Percentiles rank a stretch among this genome's conserved stretches.
Evolutionary conservation across 2,888 invertebrate genomes (phyloP).

Genomic region (Opisthograptis luteolata): DNA sequence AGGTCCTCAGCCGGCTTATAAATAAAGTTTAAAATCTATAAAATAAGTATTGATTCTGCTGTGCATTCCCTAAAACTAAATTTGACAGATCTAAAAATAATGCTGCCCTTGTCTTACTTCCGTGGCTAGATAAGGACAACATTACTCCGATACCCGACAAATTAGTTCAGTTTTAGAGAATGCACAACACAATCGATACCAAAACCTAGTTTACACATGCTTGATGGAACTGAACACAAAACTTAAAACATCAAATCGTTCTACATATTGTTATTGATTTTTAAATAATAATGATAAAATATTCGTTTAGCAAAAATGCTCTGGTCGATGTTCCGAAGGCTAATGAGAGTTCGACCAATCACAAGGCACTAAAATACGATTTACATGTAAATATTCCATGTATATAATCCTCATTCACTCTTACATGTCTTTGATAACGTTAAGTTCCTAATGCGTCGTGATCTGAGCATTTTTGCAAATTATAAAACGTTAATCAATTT

Average conservation of each 20-base stretch:
- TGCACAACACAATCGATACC: not conserved
- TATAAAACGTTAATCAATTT: not conserved
- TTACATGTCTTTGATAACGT: not conserved
- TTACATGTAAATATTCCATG: not conserved
- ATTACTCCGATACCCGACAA: too few species aligned
- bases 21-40: too few species aligned
- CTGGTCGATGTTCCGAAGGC: conserved; percentile 5
- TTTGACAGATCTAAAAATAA: too few species aligned
- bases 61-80: too few species aligned
- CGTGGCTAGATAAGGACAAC: too few species aligned
- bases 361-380: not conserved
- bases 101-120: too few species aligned
- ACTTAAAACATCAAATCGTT: not conserved
- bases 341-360: conserved; percentile 2
- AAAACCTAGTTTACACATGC: not conserved
- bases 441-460: not conserved
- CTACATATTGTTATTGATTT: too few species aligned
- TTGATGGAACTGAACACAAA: not conserved
- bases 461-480: conserved; percentile 5
- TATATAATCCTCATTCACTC: not conserved
- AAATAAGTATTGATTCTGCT: too few species aligned
- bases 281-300: not conserved
- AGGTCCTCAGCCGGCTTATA: not conserved
- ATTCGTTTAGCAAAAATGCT: not conserved
- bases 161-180: too few species aligned